Evolutionary conservation across 30 jellyfish, hydroid and myxozoan genomes (phyloP), one percentile per base, ranked within the genome.

Genomic region (Rhopilema esculentum): DNA sequence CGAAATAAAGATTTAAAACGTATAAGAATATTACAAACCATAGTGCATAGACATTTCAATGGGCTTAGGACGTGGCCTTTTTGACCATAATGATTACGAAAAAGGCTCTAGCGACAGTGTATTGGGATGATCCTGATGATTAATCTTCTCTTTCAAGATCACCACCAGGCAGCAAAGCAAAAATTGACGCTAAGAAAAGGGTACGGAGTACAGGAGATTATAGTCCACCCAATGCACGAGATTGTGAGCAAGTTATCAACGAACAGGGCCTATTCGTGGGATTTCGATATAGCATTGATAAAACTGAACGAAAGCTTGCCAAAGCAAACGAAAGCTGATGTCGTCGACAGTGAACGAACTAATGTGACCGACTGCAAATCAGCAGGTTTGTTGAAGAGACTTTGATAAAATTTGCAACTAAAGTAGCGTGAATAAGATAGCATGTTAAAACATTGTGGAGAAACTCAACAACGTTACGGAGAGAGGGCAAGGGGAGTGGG

Each of bases 251-350:
- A 8, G 16, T 24, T 51, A 50, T 6, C 71, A 27, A 28, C 16
- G 2, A 19, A 25, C 53, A 1, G 0, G 16, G 52, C n/a, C 18
- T 70, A 17, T 53, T 50, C 86, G 18, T 70, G 85, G 86, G 92
- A 83, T 62, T 83, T 50, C 32, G 92, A 83, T 40, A 31, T 83
- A 25, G 92, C 92, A 1, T 69, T 83, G 51, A 29, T 83, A 15
- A 83, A 71, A 48, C 86, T 83, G 27, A 70, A 30, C 49, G 80
- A 50, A 24, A 71, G 69, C 12, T 30, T 83, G 1, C 72, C 86
- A 33, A 66, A 25, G 16, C 29, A 24, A 2, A 33, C 49, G 31
- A 48, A 49, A 0, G 29, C 66, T 1, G 79, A 30, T 4, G 23
- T 25, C 6, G 27, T 83, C 4, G 68, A 71, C 0, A 49, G 49